Percentiles rank a stretch among this genome's conserved stretches.
Conservation (phyloP, 2,797 vertebrate genomes). For the Tadarida brasiliensis region DNA sequence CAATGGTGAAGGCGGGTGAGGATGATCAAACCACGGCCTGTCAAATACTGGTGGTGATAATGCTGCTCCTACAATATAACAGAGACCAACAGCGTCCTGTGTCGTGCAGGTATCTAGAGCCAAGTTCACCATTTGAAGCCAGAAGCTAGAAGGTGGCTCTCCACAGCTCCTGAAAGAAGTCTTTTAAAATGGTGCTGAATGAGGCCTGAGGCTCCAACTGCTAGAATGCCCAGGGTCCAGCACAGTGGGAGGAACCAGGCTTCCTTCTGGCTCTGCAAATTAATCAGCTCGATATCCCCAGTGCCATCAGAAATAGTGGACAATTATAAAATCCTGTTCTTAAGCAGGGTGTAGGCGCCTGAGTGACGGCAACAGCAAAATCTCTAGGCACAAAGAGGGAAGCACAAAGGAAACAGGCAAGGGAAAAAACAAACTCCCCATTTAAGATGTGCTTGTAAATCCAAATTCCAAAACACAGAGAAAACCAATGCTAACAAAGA, state of each 20-base stretch:
- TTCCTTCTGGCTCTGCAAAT: not conserved
- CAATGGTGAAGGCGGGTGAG: not conserved
- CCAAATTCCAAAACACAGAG: conserved; percentile 18
- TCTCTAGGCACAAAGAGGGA: not conserved
- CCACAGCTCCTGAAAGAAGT: not conserved
- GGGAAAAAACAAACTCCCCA: not conserved
- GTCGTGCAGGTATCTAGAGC: not conserved
- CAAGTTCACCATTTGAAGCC: not conserved
- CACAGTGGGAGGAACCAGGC: not conserved
- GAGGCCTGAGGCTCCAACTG: not conserved
- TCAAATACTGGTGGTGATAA: not conserved
- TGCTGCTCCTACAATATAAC: not conserved
- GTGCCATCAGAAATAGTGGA: not conserved
- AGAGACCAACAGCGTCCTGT: not conserved
- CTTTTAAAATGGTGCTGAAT: not conserved
- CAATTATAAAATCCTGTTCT: not conserved
- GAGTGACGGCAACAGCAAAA: not conserved
- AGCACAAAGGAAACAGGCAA: not conserved
- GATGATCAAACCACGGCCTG: not conserved
- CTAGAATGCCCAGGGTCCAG: not conserved
- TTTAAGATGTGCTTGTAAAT: not conserved
- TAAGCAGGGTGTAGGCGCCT: not conserved
- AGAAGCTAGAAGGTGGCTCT: not conserved
- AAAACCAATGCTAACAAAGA: not conserved
- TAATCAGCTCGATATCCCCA: not conserved